These are phyloP conservation scores for Ceraclea dissimilis DNA, from an alignment of 2,888 invertebrate species.

Conservation along the genomic window DNA sequence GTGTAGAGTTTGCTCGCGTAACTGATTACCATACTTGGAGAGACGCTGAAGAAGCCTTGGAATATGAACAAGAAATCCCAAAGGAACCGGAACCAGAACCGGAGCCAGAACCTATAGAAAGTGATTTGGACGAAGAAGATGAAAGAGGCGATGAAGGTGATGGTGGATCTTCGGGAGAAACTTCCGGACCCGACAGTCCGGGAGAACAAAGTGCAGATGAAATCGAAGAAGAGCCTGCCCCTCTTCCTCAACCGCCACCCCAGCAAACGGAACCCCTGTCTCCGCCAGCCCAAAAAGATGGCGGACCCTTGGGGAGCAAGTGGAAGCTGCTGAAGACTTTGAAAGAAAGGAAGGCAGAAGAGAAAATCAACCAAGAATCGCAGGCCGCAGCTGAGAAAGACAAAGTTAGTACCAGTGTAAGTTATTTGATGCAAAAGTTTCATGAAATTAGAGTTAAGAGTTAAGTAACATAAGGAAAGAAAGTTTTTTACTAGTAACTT, in stretches of 20 bases:
- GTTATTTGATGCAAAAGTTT: conserved; percentile 56
- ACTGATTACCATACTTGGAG: conserved; percentile 44
- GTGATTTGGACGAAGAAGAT: conserved; percentile 23
- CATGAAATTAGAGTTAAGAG: conserved; percentile 60
- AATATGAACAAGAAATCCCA: conserved; percentile 31
- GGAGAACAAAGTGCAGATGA: conserved; percentile 64
- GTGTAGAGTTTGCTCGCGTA: conserved; percentile 40
- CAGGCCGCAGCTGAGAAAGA: conserved; percentile 55
- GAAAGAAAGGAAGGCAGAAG: conserved; percentile 84
- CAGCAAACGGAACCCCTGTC: conserved; percentile 29
- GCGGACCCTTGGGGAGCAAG: conserved; percentile 66
- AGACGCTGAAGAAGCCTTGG: conserved; percentile 34
- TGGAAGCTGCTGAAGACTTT: conserved; percentile 87
- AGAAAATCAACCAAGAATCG: conserved; percentile 65
- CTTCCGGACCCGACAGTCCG: conserved; percentile 84
- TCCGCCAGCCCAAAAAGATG: conserved; percentile 40
- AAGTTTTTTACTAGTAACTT: too few species aligned
- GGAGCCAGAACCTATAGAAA: conserved; percentile 18
- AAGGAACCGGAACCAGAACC: conserved; percentile 19
- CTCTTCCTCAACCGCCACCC: conserved; percentile 28
- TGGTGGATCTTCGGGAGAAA: conserved; percentile 76
- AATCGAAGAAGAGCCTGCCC: conserved; percentile 58
- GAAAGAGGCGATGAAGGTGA: conserved; percentile 40
- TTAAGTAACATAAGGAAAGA: conserved; percentile 35
- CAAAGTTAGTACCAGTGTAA: conserved; percentile 64